Base-by-base conservation (phyloP, 2,113 vertebrate genomes). In the Galbula dea region DNA sequence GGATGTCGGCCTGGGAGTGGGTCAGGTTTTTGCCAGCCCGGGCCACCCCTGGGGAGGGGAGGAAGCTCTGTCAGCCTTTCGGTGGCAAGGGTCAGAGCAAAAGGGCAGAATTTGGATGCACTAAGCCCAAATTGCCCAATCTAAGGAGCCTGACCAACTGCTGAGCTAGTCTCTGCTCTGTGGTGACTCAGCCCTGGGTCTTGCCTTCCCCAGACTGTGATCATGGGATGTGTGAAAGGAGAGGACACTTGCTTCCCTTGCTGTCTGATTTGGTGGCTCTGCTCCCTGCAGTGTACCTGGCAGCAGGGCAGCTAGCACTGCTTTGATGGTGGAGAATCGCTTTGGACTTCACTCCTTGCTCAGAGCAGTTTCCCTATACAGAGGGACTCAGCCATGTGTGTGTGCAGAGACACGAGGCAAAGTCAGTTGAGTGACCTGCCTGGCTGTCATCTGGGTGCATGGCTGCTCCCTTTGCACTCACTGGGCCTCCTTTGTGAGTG, bases 361-460 rank as follows among this genome's bases (percentile, higher is more conserved):
- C 32, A 6, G 45, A 17, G 41, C 19, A 1, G 4, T 30, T 34
- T 12, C 48, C 1, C 1, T 7, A 9, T 2, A 15, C 30, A 1
- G 5, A 58, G 20, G 49, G 49, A 4, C 21, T 16, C 9, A 1
- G 4, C 26, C 2, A 7, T 15, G 66, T 26, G 27, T 1, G 1
- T 27, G n/a, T 3, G 19, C 20, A 3, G 55, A 10, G 15, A 12
- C 24, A 1, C 7, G 71, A 3, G 2, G 45, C 46, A 4, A 30
- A 11, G 46, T 5, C 3, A 59, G 65, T 21, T 20, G 1, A 5
- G 46, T 29, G 72, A 9, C 30, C 36, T 8, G n/a, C 27, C 14
- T 16, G 59, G n/a, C 32, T 45, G 27, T 30, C 24, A 26, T 3
- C 3, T 7, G 21, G 71, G 13, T 55, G 26, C 39, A 2, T 2